These are phyloP conservation scores for Pseudococcus viburni DNA, from an alignment of 2,888 invertebrate genomes.

Conservation along the genomic window DNA sequence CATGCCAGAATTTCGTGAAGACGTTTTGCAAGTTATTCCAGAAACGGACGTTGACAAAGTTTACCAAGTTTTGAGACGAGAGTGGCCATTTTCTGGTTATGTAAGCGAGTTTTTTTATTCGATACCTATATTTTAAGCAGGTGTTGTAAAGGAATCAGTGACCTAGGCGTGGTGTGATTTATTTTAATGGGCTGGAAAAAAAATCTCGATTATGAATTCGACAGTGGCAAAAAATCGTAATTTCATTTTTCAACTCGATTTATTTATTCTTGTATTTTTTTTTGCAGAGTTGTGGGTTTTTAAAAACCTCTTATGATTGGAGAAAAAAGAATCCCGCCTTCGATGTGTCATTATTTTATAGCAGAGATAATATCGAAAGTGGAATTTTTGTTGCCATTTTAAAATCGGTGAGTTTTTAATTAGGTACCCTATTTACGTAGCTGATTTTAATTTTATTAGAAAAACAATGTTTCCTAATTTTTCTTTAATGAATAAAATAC, in stretches of 20 bases:
- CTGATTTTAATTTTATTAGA: not conserved
- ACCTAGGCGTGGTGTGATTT: not conserved
- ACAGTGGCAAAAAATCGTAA: not conserved
- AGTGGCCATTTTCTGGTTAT: conserved; percentile 46
- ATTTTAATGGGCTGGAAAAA: not conserved
- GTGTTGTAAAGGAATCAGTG: not conserved
- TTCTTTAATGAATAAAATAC: no score
- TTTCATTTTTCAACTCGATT: not conserved
- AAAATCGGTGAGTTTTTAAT: conserved; percentile 15
- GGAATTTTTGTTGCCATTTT: conserved; percentile 36
- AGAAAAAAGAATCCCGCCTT: conserved; percentile 16
- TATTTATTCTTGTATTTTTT: not conserved
- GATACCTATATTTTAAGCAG: not conserved
- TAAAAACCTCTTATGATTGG: conserved; percentile 36
- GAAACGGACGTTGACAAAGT: conserved; percentile 11
- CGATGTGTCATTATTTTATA: conserved; percentile 11
- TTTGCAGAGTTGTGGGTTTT: not conserved
- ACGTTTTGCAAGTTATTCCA: conserved; percentile 25
- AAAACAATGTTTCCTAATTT: not conserved
- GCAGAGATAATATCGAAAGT: conserved; percentile 29
- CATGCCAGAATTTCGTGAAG: conserved; percentile 46
- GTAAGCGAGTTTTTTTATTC: conserved; percentile 1
- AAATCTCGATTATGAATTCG: not conserved
- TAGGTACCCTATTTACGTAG: not conserved
- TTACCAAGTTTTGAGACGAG: conserved; percentile 19